These are phyloP conservation scores for Branchipolynoe longqiensis DNA, from an alignment of 2,888 invertebrate species.

Conservation along the genomic window DNA sequence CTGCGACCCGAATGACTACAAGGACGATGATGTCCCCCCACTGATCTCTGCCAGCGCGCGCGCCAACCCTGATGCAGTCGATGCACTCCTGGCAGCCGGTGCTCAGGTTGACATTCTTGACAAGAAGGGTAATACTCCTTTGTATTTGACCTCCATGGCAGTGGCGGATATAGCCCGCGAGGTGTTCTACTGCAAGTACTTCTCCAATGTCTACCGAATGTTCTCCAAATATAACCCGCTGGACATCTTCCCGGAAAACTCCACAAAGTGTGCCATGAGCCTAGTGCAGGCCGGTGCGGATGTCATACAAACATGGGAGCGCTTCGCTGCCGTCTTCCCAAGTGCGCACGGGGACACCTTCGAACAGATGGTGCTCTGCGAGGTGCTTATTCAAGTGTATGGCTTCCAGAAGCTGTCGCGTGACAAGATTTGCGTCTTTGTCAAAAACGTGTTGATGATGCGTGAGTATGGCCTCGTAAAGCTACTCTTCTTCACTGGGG, in stretches of 20 bases:
- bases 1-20: conserved; percentile 59
- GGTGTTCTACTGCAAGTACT: conserved; percentile 64
- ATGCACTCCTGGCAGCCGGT: conserved; percentile 61
- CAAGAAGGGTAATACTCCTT: conserved; percentile 61
- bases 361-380: conserved; percentile 67
- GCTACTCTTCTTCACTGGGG: conserved; percentile 66
- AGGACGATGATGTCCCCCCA: conserved; percentile 63
- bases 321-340: conserved; percentile 65
- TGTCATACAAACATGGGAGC: conserved; percentile 62
- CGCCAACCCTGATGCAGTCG: conserved; percentile 63
- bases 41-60: conserved; percentile 62
- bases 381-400: conserved; percentile 66
- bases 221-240: conserved; percentile 64
- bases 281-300: conserved; percentile 65
- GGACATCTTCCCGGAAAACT: conserved; percentile 60
- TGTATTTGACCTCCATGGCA: conserved; percentile 62
- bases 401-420: conserved; percentile 62
- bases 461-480: conserved; percentile 64
- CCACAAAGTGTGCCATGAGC: conserved; percentile 66
- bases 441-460: conserved; percentile 57
- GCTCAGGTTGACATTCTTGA: conserved; percentile 61
- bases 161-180: conserved; percentile 62
- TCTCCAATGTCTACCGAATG: conserved; percentile 67
- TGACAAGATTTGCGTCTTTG: conserved; percentile 57
- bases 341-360: conserved; percentile 60